Evolutionary conservation across 2,888 invertebrate species (phyloP).

Genomic region (Mythimna albipuncta): DNA sequence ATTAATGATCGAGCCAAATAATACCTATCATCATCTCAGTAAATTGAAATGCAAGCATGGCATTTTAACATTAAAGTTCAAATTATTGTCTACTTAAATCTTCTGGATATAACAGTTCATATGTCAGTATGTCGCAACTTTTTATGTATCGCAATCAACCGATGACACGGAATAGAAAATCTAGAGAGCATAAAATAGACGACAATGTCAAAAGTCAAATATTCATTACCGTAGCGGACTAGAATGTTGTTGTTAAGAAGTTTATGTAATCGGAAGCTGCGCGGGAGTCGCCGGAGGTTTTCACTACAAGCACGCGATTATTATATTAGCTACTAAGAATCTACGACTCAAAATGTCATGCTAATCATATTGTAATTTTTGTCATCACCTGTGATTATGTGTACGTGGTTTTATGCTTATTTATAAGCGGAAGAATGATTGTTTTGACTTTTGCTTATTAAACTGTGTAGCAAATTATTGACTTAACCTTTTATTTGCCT

Average conservation of each 20-base stretch:
- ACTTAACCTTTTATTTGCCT: conserved; percentile 15
- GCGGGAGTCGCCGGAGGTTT: conserved; percentile 50
- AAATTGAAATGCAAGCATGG: conserved; percentile 35
- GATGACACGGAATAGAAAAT: conserved; percentile 76
- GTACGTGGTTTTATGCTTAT: conserved; percentile 17
- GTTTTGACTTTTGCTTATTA: conserved; percentile 16
- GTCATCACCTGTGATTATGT: conserved; percentile 17
- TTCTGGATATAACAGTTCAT: conserved; percentile 10
- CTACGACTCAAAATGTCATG: conserved; percentile 39
- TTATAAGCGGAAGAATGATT: conserved; percentile 19
- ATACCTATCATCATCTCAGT: conserved; percentile 18
- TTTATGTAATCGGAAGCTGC: conserved; percentile 71
- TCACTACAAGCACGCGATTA: conserved; percentile 63
- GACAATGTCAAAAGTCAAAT: conserved; percentile 87
- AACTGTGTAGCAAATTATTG: conserved; percentile 12
- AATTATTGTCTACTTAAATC: conserved; percentile 28
- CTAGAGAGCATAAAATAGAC: conserved; percentile 70
- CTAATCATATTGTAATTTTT: conserved; percentile 51
- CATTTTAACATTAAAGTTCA: conserved; percentile 38
- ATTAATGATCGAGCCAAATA: conserved; percentile 29
- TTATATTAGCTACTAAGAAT: conserved; percentile 37
- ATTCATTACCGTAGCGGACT: conserved; percentile 75
- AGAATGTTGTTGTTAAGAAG: conserved; percentile 65
- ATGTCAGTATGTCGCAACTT: conserved; percentile 33
- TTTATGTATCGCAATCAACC: conserved; percentile 63